A percentile compares a stretch with the other conserved stretches of the same genome.
Conservation (phyloP, 2,797 vertebrate species). For the Pipistrellus kuhlii region DNA sequence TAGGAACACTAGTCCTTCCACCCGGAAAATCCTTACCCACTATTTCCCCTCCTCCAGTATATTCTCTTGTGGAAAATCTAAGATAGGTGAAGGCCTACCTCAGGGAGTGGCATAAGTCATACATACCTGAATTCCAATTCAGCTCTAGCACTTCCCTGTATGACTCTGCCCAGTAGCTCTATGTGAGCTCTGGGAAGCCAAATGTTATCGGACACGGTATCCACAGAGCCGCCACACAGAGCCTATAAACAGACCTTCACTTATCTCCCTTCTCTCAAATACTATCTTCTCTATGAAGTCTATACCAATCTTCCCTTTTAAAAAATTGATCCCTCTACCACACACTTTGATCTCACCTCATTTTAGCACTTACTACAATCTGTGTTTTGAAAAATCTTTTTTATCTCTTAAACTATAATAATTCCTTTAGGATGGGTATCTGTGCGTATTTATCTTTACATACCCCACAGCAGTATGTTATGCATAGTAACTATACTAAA, state of each 20-base stretch:
- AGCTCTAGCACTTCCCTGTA: neutral
- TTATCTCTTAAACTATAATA: neutral
- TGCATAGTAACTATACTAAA: neutral
- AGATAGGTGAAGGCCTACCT: neutral
- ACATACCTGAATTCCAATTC: neutral
- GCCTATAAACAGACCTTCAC: neutral
- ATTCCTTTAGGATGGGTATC: neutral
- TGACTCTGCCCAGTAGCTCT: neutral
- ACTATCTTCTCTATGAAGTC: neutral
- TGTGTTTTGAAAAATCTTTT: neutral
- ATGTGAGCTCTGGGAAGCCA: neutral
- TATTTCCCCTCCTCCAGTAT: neutral
- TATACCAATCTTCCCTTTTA: neutral
- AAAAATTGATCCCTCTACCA: neutral
- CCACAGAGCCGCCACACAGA: neutral
- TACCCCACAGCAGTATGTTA: neutral
- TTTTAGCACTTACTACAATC: neutral
- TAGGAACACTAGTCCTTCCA: neutral
- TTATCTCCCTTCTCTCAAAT: neutral
- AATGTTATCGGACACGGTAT: neutral
- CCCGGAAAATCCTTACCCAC: neutral
- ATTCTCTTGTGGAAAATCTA: neutral
- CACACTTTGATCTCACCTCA: neutral
- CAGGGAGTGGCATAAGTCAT: neutral
- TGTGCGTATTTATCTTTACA: neutral